These are phyloP conservation scores for Zosterops japonicus DNA, from an alignment of 2,113 vertebrate species.

Conservation along the genomic window DNA sequence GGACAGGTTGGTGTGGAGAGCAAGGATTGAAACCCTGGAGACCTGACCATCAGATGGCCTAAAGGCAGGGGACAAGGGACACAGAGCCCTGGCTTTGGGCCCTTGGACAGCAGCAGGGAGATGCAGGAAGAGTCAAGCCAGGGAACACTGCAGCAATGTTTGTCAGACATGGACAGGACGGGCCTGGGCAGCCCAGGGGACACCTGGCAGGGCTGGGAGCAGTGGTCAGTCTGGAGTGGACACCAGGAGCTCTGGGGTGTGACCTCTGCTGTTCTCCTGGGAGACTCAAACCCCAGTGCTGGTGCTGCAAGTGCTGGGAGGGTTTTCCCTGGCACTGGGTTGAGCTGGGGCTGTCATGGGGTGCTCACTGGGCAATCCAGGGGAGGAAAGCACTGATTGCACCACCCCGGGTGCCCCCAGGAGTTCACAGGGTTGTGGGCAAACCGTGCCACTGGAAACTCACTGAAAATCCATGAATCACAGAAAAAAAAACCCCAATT, in stretches of 20 bases:
- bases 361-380: neutral
- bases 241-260: accelerated
- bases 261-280: neutral
- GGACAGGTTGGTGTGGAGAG: neutral
- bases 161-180: accelerated
- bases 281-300: neutral
- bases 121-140: neutral
- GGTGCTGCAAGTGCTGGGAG: neutral
- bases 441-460: neutral
- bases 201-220: neutral
- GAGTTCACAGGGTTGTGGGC: neutral
- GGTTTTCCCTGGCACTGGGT: neutral
- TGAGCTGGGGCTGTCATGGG: neutral
- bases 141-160: accelerated
- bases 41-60: neutral
- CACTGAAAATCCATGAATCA: neutral
- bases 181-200: neutral
- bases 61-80: neutral
- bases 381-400: neutral
- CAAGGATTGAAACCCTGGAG: neutral
- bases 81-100: neutral
- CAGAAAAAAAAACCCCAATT: accelerated
- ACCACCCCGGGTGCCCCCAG: neutral
- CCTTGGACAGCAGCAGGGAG: neutral
- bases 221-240: neutral